Evolutionary conservation across 2,113 vertebrate genomes (phyloP).

Genomic region (Monopterus albus): DNA sequence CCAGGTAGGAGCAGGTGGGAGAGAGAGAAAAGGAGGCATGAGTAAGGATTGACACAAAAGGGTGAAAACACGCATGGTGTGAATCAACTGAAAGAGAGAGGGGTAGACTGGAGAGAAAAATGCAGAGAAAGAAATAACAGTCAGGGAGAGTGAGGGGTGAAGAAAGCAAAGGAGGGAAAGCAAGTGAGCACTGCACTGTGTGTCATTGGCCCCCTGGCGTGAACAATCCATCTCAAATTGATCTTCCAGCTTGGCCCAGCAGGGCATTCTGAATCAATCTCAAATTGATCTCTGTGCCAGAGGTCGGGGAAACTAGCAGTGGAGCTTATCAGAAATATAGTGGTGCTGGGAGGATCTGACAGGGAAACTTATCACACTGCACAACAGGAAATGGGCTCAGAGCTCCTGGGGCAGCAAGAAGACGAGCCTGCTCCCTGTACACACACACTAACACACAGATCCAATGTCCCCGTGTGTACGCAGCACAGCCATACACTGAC

Average conservation of each 20-base stretch:
- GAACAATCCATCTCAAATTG: constrained; percentile 88
- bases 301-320: constrained; percentile 85
- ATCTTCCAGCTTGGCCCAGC: constrained; percentile 83
- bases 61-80: constrained; percentile 32
- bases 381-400: constrained; percentile 83
- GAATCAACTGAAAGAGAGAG: constrained; percentile 65
- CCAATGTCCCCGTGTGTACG: constrained; percentile 58
- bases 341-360: constrained; percentile 86
- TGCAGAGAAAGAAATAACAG: constrained; percentile 64
- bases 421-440: constrained; percentile 65
- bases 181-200: constrained; percentile 76
- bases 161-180: constrained; percentile 67
- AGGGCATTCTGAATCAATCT: constrained; percentile 87
- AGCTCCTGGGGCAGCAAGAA: constrained; percentile 76
- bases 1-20: constrained; percentile 30
- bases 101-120: constrained; percentile 47
- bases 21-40: constrained; percentile 21
- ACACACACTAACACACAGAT: constrained; percentile 54
- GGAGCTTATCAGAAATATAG: constrained; percentile 89
- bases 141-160: constrained; percentile 61
- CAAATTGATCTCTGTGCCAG: constrained; percentile 88
- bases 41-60: constrained; percentile 54
- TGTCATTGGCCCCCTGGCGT: constrained; percentile 81
- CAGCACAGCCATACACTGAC: constrained; percentile 52
- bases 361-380: constrained; percentile 86